Evolutionary conservation across 2,113 vertebrate species (phyloP).

Genomic region (Mesembrinibis cayennensis): DNA sequence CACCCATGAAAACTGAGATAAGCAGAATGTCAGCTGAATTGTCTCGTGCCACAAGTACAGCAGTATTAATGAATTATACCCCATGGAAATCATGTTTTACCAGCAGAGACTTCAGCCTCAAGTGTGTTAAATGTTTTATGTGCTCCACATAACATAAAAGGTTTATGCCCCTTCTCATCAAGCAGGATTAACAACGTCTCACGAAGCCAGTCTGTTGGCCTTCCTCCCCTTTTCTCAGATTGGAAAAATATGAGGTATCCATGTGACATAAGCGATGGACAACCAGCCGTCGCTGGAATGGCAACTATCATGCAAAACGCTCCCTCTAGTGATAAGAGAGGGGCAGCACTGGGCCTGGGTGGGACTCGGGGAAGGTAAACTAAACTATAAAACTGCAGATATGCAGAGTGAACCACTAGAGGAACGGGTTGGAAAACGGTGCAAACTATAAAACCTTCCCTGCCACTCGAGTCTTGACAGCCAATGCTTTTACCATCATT

Average conservation of each 20-base stretch:
- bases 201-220: not conserved
- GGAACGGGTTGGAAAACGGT: not conserved
- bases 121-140: not conserved
- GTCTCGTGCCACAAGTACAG: not conserved
- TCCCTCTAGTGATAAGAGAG: constrained; percentile 40
- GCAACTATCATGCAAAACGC: not conserved
- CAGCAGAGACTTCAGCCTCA: not conserved
- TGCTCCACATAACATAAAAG: not conserved
- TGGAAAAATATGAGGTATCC: constrained; percentile 24
- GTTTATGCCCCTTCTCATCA: constrained; percentile 21
- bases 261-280: not conserved
- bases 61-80: not conserved
- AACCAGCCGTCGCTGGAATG: not conserved
- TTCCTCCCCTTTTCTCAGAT: not conserved
- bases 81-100: not conserved
- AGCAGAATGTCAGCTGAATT: not conserved
- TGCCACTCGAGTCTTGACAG: not conserved
- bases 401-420: not conserved
- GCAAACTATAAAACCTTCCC: not conserved
- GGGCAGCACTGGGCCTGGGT: not conserved
- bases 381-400: not conserved
- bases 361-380: not conserved
- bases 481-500: not conserved
- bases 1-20: not conserved
- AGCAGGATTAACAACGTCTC: not conserved